Evolutionary conservation across 2,113 vertebrate genomes (phyloP).

Genomic region (Menura novaehollandiae): DNA sequence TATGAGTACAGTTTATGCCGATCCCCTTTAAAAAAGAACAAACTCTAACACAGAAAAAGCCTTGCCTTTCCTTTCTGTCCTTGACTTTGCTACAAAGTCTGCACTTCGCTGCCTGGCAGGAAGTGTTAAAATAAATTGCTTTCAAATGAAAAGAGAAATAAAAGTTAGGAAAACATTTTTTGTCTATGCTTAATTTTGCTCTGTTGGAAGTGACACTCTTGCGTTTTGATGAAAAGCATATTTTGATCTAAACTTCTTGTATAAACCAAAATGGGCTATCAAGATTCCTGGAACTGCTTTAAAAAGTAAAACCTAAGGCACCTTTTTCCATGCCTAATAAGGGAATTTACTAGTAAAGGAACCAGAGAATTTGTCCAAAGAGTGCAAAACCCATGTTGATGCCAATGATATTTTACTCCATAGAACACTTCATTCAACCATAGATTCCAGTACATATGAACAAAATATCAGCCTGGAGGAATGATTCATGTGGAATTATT

Average conservation of each 20-base stretch:
- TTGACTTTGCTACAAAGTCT: background rate
- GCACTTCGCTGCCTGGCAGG: background rate
- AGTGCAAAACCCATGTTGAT: slow-evolving; percentile 43
- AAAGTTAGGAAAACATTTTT: background rate
- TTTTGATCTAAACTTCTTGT: slow-evolving; percentile 33
- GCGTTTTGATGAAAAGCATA: background rate
- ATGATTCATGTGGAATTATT: slow-evolving; percentile 67
- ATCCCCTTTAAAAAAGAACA: background rate
- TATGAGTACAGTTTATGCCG: background rate
- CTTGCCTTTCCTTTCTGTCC: background rate
- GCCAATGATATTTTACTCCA: slow-evolving; percentile 45
- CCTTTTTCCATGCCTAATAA: slow-evolving; percentile 75
- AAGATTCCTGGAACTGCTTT: slow-evolving; percentile 17
- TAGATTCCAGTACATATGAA: slow-evolving; percentile 41
- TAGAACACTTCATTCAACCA: background rate
- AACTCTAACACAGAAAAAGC: background rate
- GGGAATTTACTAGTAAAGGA: slow-evolving; percentile 54
- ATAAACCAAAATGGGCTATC: slow-evolving; percentile 8
- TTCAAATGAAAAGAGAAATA: slow-evolving; percentile 7
- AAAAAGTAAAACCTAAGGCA: slow-evolving; percentile 22
- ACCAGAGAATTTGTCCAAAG: slow-evolving; percentile 42
- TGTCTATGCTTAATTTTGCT: background rate
- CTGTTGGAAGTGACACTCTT: background rate
- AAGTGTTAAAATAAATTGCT: slow-evolving; percentile 22
- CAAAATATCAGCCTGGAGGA: slow-evolving; percentile 53